Conservation (phyloP, 2,888 invertebrate genomes). For the Andrena chrysosceles region DNA sequence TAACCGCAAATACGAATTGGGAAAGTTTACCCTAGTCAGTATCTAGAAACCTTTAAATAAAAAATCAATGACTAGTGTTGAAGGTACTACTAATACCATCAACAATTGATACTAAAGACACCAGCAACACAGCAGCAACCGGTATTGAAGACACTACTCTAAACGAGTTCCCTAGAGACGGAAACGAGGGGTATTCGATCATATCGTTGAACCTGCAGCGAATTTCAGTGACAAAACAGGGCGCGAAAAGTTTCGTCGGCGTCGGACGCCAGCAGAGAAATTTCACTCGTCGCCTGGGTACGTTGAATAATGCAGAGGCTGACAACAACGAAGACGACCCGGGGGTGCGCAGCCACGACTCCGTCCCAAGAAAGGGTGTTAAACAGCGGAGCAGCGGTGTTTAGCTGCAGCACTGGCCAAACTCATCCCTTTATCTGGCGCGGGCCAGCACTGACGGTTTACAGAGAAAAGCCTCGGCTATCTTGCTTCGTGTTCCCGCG, state of each 20-base stretch:
- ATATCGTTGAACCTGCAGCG: constrained; percentile 24
- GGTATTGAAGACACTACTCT: background rate
- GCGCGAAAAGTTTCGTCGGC: constrained; percentile 44
- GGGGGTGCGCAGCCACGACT: constrained; percentile 30
- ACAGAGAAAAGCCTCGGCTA: constrained; percentile 44
- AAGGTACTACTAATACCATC: no score
- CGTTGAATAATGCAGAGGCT: constrained; percentile 69
- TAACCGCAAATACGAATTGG: no score
- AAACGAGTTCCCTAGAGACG: background rate
- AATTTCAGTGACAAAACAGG: constrained; percentile 37
- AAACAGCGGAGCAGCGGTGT: constrained; percentile 55
- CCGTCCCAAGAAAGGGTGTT: constrained; percentile 49
- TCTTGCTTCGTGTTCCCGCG: constrained; percentile 17
- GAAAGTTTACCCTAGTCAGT: no score
- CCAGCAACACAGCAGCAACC: background rate
- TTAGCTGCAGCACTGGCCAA: constrained; percentile 48
- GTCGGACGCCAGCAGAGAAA: constrained; percentile 46
- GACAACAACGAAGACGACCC: constrained; percentile 43
- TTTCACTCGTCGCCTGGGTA: constrained; percentile 46
- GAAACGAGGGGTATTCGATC: background rate
- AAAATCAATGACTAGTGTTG: no score
- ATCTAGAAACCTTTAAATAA: no score
- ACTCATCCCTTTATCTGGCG: constrained; percentile 61
- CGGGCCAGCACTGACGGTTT: constrained; percentile 32
- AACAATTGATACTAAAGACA: no score